phyloP scores from a whole-genome alignment of 2,888 invertebrate species.

The Cistogaster globosa region DNA sequence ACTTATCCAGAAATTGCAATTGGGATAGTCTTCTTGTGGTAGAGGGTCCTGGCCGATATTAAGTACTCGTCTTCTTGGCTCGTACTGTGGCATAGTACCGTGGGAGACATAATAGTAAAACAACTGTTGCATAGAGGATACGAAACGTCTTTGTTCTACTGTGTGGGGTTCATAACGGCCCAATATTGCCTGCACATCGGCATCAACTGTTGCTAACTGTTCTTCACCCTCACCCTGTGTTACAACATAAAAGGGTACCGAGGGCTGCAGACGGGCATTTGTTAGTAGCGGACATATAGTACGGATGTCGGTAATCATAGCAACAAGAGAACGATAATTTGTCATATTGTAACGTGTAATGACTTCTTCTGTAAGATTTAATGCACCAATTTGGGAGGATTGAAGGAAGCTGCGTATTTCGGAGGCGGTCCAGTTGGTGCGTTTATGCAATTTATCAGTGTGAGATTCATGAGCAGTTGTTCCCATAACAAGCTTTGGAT shows the following conservation, averaged over 20 bases:
- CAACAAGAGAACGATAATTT: constrained; percentile 87
- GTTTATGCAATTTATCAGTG: constrained; percentile 85
- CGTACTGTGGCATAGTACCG: constrained; percentile 87
- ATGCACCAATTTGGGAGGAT: constrained; percentile 84
- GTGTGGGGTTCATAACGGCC: constrained; percentile 89
- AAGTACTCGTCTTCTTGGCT: constrained; percentile 85
- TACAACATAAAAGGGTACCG: constrained; percentile 89
- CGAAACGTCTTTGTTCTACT: constrained; percentile 89
- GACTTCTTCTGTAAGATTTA: constrained; percentile 86
- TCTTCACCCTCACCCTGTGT: constrained; percentile 85
- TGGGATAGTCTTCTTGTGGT: constrained; percentile 86
- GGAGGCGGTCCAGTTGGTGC: constrained; percentile 87
- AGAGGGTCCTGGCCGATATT: constrained; percentile 89
- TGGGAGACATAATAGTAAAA: constrained; percentile 93
- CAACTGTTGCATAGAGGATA: constrained; percentile 90
- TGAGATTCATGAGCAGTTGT: constrained; percentile 90
- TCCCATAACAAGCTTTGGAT: constrained; percentile 86
- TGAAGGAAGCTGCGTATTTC: constrained; percentile 87
- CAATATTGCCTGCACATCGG: constrained; percentile 91
- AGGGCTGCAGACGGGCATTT: constrained; percentile 86
- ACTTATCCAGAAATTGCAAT: constrained; percentile 90
- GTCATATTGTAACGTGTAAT: constrained; percentile 88
- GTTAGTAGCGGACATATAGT: constrained; percentile 90
- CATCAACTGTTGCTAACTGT: constrained; percentile 85
- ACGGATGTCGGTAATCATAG: constrained; percentile 90